A percentile compares a stretch with the other conserved stretches of the same genome.
Conservation (phyloP, 2,888 invertebrate genomes). For the Acrobasis consociella region DNA sequence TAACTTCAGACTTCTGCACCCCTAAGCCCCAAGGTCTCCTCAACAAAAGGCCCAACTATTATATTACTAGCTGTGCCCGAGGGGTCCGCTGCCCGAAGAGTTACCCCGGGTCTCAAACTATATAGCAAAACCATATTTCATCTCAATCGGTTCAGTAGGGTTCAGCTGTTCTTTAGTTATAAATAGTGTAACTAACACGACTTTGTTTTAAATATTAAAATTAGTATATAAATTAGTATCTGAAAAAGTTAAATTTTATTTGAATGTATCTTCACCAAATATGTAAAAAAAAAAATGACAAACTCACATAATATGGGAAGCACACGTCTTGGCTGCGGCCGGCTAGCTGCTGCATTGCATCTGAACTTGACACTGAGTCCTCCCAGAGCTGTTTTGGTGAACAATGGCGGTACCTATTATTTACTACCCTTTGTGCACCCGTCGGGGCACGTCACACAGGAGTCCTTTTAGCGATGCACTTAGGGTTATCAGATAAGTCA, state of each 20-base stretch:
- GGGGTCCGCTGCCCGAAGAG: no score
- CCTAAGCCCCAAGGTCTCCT: no score
- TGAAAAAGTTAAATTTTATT: neutral
- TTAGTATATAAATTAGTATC: neutral
- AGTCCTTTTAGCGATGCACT: constrained; percentile 2
- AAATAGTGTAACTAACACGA: no score
- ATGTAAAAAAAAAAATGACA: neutral
- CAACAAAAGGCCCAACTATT: no score
- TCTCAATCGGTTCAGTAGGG: no score
- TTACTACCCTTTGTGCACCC: neutral
- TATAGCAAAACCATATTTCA: no score
- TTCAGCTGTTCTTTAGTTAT: no score
- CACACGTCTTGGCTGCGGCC: neutral
- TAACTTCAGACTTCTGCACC: no score
- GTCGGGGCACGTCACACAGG: neutral
- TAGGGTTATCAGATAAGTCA: neutral
- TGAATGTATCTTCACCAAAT: neutral
- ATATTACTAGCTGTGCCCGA: no score
- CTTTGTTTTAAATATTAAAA: neutral
- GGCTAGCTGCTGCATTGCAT: neutral
- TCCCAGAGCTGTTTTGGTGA: neutral
- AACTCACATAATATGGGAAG: neutral
- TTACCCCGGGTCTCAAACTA: no score
- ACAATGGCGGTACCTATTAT: neutral
- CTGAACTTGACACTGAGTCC: neutral